phyloP scores from a whole-genome alignment of 2,113 vertebrate species.

The Gopherus evgoodei region DNA sequence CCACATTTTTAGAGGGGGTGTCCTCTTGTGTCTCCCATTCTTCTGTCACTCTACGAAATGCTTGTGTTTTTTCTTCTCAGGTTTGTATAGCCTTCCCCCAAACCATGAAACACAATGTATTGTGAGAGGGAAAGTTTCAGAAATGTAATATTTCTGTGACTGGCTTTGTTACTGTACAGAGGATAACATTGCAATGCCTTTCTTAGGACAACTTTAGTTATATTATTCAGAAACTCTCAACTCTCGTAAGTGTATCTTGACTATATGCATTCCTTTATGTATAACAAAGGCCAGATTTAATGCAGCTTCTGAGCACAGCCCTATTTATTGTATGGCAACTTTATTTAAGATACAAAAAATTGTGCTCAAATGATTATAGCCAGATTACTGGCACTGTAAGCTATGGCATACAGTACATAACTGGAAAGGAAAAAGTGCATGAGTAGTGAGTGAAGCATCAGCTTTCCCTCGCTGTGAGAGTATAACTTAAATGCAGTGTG shows the following conservation, averaged over 20 bases:
- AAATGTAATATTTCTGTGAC: neutral
- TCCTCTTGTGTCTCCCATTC: neutral
- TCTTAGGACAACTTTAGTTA: neutral
- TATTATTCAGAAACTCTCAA: neutral
- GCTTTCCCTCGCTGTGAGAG: neutral
- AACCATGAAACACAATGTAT: neutral
- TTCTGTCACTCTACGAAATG: neutral
- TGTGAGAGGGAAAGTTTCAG: neutral
- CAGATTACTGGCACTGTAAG: neutral
- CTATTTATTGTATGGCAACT: neutral
- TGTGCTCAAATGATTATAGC: neutral
- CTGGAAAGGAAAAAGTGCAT: neutral
- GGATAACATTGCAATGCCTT: neutral
- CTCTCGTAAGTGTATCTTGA: accelerated
- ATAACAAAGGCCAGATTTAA: neutral
- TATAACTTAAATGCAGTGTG: neutral
- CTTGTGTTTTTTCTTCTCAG: neutral
- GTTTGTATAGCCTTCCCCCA: neutral
- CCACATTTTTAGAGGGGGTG: neutral
- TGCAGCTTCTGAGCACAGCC: neutral
- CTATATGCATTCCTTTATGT: accelerated
- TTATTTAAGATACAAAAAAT: neutral
- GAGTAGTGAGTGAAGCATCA: neutral
- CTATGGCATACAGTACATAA: neutral
- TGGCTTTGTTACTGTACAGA: neutral